These are phyloP conservation scores for Rousettus leschenaultii DNA, from an alignment of 2,113 vertebrate species.

Conservation along the genomic window DNA sequence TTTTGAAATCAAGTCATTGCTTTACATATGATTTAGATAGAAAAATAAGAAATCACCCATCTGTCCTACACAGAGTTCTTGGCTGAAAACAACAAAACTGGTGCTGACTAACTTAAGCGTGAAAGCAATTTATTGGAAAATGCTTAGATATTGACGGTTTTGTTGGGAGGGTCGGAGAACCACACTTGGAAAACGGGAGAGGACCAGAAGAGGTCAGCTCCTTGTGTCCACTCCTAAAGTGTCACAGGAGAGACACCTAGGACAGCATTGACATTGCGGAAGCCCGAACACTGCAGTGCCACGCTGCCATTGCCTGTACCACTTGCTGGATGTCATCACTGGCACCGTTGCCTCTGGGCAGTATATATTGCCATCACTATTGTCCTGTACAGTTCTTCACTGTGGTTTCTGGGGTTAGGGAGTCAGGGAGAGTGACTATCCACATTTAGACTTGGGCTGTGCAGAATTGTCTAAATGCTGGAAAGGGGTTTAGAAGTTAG, in stretches of 20 bases:
- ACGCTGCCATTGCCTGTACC: not conserved
- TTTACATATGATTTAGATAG: not conserved
- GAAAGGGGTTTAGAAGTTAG: not conserved
- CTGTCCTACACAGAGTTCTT: not conserved
- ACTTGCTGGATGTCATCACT: accelerated
- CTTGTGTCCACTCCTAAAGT: not conserved
- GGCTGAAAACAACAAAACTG: not conserved
- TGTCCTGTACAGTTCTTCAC: not conserved
- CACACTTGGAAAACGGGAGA: not conserved
- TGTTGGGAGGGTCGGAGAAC: not conserved
- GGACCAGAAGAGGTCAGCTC: not conserved
- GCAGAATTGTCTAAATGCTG: not conserved
- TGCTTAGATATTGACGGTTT: not conserved
- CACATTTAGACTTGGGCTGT: not conserved
- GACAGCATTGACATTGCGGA: not conserved
- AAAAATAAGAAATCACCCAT: not conserved
- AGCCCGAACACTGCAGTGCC: not conserved
- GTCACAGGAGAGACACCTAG: not conserved
- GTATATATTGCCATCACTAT: not conserved
- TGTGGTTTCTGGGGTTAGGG: not conserved
- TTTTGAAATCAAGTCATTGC: not conserved
- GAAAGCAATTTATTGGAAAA: not conserved
- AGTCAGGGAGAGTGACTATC: not conserved
- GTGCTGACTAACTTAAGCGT: not conserved
- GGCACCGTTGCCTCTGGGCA: not conserved